Evolutionary conservation across 2,888 invertebrate species (phyloP).

Genomic region (Elegia similella): DNA sequence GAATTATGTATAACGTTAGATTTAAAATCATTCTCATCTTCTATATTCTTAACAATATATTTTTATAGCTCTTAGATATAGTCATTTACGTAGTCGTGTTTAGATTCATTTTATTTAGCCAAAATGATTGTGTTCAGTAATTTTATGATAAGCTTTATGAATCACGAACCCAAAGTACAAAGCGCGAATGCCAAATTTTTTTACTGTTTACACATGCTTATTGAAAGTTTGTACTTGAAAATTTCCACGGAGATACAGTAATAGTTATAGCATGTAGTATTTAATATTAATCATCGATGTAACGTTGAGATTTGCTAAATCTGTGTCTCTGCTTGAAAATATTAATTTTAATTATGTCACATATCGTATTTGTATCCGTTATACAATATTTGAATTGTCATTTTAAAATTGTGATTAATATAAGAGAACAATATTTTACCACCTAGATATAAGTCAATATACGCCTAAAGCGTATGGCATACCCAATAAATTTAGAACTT

Average conservation of each 20-base stretch:
- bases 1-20: slow-evolving; percentile 7
- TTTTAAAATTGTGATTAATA: slow-evolving; percentile 11
- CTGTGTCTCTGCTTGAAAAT: slow-evolving; percentile 28
- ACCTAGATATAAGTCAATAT: slow-evolving; percentile 35
- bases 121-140: slow-evolving; percentile 43
- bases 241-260: slow-evolving; percentile 15
- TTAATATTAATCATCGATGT: too few species aligned
- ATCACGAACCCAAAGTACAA: slow-evolving; percentile 52
- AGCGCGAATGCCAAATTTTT: slow-evolving; percentile 57
- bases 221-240: slow-evolving; percentile 16
- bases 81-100: slow-evolving; percentile 27
- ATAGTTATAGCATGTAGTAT: not conserved
- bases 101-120: slow-evolving; percentile 26
- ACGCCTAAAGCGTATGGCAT: slow-evolving; percentile 57
- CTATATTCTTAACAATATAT: slow-evolving; percentile 2
- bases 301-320: too few species aligned
- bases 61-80: slow-evolving; percentile 25
- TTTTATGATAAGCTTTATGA: slow-evolving; percentile 28
- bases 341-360: slow-evolving; percentile 36
- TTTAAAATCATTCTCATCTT: not conserved
- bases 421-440: slow-evolving; percentile 26
- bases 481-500: slow-evolving; percentile 81
- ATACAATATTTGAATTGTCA: slow-evolving; percentile 20
- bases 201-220: slow-evolving; percentile 25
- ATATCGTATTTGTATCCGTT: slow-evolving; percentile 43